These are phyloP conservation scores for Lepidonotus clava DNA, from an alignment of 2,888 invertebrate genomes.

Conservation along the genomic window DNA sequence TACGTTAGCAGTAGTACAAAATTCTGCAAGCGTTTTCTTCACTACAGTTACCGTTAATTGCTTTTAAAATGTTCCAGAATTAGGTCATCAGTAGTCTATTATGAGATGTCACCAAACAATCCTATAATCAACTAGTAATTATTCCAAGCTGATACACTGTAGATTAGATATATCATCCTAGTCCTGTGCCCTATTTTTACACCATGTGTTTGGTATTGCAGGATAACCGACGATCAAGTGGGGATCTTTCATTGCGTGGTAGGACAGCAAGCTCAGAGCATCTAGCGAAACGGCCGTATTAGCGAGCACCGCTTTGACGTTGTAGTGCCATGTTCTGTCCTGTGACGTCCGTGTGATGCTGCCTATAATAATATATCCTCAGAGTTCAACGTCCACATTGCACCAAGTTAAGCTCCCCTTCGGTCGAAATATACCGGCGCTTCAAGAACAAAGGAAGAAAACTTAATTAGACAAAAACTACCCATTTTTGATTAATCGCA, in stretches of 20 bases:
- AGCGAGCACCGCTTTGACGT: conserved; percentile 43
- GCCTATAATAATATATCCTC: conserved; percentile 26
- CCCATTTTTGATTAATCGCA: not conserved
- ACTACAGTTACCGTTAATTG: too few relatives aligned
- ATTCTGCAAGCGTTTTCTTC: too few relatives aligned
- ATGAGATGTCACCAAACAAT: too few relatives aligned
- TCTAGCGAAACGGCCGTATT: conserved; percentile 72
- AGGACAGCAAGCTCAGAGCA: conserved; percentile 82
- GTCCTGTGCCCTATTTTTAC: too few relatives aligned
- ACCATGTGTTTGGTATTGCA: conserved; percentile 64
- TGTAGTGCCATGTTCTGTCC: conserved; percentile 49
- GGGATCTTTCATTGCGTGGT: conserved; percentile 79
- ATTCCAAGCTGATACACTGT: too few relatives aligned
- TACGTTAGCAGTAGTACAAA: too few relatives aligned
- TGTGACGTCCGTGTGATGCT: conserved; percentile 28
- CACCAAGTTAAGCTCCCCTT: not conserved
- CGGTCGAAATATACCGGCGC: conserved; percentile 20
- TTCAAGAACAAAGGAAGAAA: not conserved
- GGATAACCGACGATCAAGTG: conserved; percentile 77
- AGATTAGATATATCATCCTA: too few relatives aligned
- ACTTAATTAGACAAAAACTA: not conserved
- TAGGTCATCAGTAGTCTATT: too few relatives aligned
- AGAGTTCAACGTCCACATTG: not conserved
- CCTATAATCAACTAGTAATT: too few relatives aligned
- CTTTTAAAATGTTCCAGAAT: too few relatives aligned